Percentiles rank a stretch among this genome's conserved stretches.
Evolutionary conservation across 2,797 vertebrate genomes (phyloP).

Genomic region (Enteromius thamalakanensis): DNA sequence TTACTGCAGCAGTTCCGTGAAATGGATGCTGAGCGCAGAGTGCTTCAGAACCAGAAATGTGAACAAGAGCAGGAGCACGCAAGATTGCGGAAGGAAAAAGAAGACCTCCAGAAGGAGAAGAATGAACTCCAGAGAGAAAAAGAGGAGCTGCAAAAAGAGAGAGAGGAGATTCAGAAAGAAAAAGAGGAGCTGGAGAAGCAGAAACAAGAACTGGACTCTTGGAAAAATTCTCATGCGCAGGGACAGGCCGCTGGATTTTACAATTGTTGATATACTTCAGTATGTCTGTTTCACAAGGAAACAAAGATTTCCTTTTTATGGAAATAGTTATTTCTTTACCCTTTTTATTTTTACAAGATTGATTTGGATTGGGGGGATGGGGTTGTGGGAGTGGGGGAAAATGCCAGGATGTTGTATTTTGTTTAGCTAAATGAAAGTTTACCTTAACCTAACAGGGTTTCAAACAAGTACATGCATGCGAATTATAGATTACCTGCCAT

Average conservation of each 20-base stretch:
- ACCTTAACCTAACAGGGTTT: constrained; percentile 15
- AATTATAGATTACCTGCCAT: constrained; percentile 7
- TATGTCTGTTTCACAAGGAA: constrained; percentile 39
- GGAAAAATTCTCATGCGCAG: constrained; percentile 54
- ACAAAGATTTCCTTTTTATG: constrained; percentile 55
- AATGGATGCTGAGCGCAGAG: constrained; percentile 68
- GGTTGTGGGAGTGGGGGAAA: not conserved
- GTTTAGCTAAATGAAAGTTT: constrained; percentile 36
- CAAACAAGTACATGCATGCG: constrained; percentile 24
- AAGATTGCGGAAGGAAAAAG: constrained; percentile 66
- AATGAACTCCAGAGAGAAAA: constrained; percentile 66
- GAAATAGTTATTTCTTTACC: constrained; percentile 37
- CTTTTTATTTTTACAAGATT: constrained; percentile 43
- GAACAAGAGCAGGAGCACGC: constrained; percentile 72
- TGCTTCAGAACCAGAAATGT: constrained; percentile 69
- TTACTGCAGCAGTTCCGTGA: constrained; percentile 73
- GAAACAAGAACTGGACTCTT: constrained; percentile 55
- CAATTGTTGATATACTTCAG: constrained; percentile 49
- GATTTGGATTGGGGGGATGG: constrained; percentile 18
- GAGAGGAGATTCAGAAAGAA: constrained; percentile 47
- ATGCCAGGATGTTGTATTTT: constrained; percentile 29
- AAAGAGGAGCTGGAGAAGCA: constrained; percentile 52
- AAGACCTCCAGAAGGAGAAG: constrained; percentile 68
- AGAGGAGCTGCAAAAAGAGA: constrained; percentile 56
- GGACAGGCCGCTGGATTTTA: constrained; percentile 54